Percentiles rank a stretch among this genome's conserved stretches.
phyloP scores from a whole-genome alignment of 2,113 vertebrate genomes.

The Hydrochoerus hydrochaeris region DNA sequence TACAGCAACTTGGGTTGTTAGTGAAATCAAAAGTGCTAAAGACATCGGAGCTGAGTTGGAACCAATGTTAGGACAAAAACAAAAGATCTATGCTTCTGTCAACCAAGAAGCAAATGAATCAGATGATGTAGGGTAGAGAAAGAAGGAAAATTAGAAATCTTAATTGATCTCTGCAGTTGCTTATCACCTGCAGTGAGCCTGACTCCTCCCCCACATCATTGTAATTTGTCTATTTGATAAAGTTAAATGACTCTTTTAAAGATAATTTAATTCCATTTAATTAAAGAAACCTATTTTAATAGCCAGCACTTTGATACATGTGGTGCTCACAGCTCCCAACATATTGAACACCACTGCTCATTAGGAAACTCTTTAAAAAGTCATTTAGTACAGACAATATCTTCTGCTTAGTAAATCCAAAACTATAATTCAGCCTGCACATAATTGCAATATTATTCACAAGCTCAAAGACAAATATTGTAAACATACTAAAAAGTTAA shows the following conservation, averaged over 20 bases:
- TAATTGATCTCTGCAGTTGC: conserved; percentile 33
- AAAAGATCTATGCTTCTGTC: neutral
- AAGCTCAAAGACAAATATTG: conserved; percentile 47
- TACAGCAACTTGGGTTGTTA: neutral
- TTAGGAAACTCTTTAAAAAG: conserved; percentile 82
- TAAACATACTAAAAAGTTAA: conserved; percentile 32
- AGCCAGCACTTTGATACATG: conserved; percentile 74
- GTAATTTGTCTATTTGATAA: conserved; percentile 69
- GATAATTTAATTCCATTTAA: conserved; percentile 76
- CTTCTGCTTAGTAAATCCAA: conserved; percentile 67
- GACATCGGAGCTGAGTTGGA: neutral
- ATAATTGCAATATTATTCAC: conserved; percentile 72
- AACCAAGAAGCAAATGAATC: conserved; percentile 47
- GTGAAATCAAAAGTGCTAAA: conserved; percentile 22
- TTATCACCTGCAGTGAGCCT: conserved; percentile 20
- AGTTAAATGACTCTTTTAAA: conserved; percentile 71
- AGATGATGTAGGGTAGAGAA: neutral
- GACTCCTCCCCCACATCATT: conserved; percentile 17
- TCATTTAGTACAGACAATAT: conserved; percentile 69
- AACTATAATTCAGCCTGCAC: conserved; percentile 68
- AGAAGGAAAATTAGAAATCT: conserved; percentile 49
- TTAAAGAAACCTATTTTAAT: conserved; percentile 75
- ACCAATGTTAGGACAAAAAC: neutral
- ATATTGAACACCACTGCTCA: conserved; percentile 71
- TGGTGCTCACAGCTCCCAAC: conserved; percentile 47